Evolutionary conservation across 2,888 invertebrate species (phyloP).

Genomic region (Xestoiulus laeticollis): DNA sequence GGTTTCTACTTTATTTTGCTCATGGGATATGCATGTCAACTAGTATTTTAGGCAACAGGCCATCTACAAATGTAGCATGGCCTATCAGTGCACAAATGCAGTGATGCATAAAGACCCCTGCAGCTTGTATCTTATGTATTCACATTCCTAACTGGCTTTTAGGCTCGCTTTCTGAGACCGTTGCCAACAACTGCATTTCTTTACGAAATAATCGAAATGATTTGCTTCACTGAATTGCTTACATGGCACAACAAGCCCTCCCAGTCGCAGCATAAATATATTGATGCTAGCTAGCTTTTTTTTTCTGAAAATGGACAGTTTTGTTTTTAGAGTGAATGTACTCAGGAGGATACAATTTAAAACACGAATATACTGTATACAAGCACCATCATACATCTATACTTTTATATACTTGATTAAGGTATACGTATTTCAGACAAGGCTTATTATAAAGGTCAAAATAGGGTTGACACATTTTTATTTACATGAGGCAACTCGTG

Average conservation of each 20-base stretch:
- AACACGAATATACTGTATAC: too few relatives aligned
- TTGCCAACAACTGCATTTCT: conserved; percentile 31
- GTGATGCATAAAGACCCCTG: neutral
- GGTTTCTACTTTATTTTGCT: neutral
- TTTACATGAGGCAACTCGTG: too few relatives aligned
- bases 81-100: neutral
- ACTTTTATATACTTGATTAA: neutral
- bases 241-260: conserved; percentile 2
- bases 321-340: neutral
- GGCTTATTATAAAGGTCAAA: too few relatives aligned
- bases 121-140: neutral
- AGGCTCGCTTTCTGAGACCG: neutral
- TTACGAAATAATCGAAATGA: conserved; percentile 37
- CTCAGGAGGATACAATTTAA: neutral
- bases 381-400: neutral
- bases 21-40: conserved; percentile 3
- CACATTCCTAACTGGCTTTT: neutral
- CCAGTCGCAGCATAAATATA: neutral
- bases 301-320: neutral
- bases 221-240: conserved; percentile 43
- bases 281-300: conserved; percentile 11
- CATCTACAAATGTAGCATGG: neutral
- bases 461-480: too few relatives aligned
- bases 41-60: conserved; percentile 31
- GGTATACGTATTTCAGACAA: neutral